These are phyloP conservation scores for Datnioides undecimradiatus DNA, from an alignment of 2,113 vertebrate species.

Conservation along the genomic window DNA sequence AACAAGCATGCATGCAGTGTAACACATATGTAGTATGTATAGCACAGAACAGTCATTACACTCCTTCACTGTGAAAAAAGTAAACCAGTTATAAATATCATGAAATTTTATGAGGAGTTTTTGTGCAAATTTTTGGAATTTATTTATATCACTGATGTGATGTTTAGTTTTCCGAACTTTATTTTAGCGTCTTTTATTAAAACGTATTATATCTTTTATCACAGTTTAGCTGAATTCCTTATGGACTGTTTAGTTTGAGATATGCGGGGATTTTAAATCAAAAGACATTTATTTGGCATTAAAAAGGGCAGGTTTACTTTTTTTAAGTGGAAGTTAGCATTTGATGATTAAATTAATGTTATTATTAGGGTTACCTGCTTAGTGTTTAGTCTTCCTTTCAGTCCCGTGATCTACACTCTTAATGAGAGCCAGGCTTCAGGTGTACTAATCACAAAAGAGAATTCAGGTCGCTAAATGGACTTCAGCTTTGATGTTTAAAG, in stretches of 20 bases:
- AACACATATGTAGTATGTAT: neutral
- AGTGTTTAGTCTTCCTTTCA: conserved; percentile 99
- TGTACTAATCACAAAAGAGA: conserved; percentile 99
- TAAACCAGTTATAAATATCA: conserved; percentile 96
- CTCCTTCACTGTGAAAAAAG: conserved; percentile 96
- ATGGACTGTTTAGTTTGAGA: conserved; percentile 93
- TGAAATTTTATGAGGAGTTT: conserved; percentile 84
- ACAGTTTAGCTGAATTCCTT: conserved; percentile 86
- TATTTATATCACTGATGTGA: conserved; percentile 88
- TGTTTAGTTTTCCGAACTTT: conserved; percentile 93
- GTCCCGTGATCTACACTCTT: conserved; percentile 96
- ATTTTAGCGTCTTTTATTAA: conserved; percentile 96
- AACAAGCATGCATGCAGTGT: conserved; percentile 71
- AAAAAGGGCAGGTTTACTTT: conserved; percentile 99
- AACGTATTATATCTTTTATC: conserved; percentile 87
- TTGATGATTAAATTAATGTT: conserved; percentile 94
- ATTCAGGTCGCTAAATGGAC: conserved; percentile 93
- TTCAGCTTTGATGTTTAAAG: conserved; percentile 92
- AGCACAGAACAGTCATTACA: conserved; percentile 68
- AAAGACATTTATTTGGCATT: conserved; percentile 92
- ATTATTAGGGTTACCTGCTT: conserved; percentile 99
- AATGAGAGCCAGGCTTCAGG: conserved; percentile 96
- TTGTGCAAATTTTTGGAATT: conserved; percentile 84
- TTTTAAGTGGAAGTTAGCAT: conserved; percentile 98
- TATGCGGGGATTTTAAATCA: conserved; percentile 91